Conservation (phyloP, 2,888 invertebrate genomes). For the Eupithecia centaureata region DNA sequence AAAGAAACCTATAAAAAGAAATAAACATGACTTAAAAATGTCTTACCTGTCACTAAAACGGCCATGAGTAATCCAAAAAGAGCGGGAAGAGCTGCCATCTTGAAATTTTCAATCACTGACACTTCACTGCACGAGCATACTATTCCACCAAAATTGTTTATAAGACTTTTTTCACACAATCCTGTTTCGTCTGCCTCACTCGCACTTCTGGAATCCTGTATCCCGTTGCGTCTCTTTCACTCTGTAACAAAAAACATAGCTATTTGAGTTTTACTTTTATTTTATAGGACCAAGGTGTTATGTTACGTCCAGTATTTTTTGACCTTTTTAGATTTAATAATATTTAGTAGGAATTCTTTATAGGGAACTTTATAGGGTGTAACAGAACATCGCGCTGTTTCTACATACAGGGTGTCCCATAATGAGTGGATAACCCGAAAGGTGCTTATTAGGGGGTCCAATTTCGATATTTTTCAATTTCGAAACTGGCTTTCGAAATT, state of each 20-base stretch:
- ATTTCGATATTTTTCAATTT: too few relatives aligned
- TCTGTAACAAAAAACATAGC: slow-evolving; percentile 75
- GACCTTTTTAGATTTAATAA: slow-evolving; percentile 25
- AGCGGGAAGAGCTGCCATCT: slow-evolving; percentile 77
- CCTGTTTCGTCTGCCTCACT: slow-evolving; percentile 53
- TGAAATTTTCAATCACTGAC: slow-evolving; percentile 51
- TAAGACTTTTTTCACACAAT: slow-evolving; percentile 41
- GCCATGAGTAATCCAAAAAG: slow-evolving; percentile 72
- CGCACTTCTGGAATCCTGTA: slow-evolving; percentile 44
- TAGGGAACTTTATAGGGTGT: slow-evolving; percentile 16
- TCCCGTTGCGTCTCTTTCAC: slow-evolving; percentile 54
- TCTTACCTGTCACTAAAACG: slow-evolving; percentile 70
- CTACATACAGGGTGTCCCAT: not conserved
- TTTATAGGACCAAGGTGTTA: slow-evolving; percentile 51
- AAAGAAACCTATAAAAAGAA: not conserved
- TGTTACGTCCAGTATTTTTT: slow-evolving; percentile 26
- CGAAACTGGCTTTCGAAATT: too few relatives aligned
- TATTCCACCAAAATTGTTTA: slow-evolving; percentile 49
- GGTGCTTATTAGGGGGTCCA: too few relatives aligned
- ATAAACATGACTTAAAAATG: slow-evolving; percentile 10
- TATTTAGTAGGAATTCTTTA: slow-evolving; percentile 13
- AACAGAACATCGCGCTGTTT: not conserved
- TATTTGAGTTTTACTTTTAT: slow-evolving; percentile 54
- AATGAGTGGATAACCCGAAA: too few relatives aligned
- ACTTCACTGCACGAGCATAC: slow-evolving; percentile 62